phyloP scores from a whole-genome alignment of 2,888 invertebrate species.

The Andricus curvator region DNA sequence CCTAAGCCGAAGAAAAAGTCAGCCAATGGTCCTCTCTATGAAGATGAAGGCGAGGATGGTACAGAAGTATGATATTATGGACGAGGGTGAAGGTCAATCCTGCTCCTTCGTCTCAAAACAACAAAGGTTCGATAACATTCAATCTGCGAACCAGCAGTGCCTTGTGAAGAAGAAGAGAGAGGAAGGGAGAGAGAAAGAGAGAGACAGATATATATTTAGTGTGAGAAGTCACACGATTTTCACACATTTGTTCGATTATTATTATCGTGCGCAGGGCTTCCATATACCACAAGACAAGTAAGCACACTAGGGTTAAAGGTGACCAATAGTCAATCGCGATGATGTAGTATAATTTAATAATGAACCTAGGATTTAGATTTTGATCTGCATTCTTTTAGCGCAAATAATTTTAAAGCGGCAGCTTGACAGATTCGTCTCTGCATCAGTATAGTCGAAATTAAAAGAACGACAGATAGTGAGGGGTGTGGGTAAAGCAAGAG shows the following conservation, averaged over 20 bases:
- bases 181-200: neutral
- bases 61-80: constrained; percentile 86
- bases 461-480: too few species aligned
- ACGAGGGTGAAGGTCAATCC: neutral
- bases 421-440: neutral
- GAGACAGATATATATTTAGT: neutral
- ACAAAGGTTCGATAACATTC: neutral
- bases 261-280: neutral
- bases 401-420: neutral
- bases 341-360: neutral
- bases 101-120: neutral
- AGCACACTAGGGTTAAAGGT: neutral
- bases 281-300: neutral
- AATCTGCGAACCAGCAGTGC: neutral
- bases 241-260: neutral
- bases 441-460: neutral
- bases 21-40: constrained; percentile 88
- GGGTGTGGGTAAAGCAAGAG: too few species aligned
- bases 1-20: constrained; percentile 88
- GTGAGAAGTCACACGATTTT: neutral
- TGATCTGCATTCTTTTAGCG: neutral
- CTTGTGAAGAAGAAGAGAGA: neutral
- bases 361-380: neutral
- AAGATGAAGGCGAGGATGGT: constrained; percentile 93
- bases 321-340: neutral